Conservation (phyloP, 2,888 invertebrate genomes). For the Perdita meconis region DNA sequence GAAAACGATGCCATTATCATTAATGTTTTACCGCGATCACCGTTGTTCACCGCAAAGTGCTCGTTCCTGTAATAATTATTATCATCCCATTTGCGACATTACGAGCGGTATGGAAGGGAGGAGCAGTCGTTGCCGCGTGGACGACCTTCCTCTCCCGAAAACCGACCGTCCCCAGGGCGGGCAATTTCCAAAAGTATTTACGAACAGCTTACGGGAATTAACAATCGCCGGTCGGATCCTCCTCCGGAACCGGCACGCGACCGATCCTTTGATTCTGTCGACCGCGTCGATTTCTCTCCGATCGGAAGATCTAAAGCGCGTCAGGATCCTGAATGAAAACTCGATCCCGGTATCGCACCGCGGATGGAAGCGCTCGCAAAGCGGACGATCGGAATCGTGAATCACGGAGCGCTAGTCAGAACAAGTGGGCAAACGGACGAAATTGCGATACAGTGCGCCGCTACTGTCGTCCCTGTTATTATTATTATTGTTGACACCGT, state of each 20-base stretch:
- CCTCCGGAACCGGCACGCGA: too few species aligned
- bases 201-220: constrained; percentile 38
- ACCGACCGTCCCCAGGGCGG: neutral
- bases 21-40: constrained; percentile 69
- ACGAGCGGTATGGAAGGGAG: constrained; percentile 29
- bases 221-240: constrained; percentile 19
- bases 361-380: too few species aligned
- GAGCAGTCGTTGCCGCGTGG: neutral
- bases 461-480: constrained; percentile 3
- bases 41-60: constrained; percentile 64
- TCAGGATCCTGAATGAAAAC: too few species aligned
- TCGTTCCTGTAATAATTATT: constrained; percentile 70
- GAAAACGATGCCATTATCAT: constrained; percentile 71
- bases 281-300: neutral
- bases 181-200: constrained; percentile 37
- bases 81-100: constrained; percentile 63
- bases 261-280: neutral
- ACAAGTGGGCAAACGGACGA: too few species aligned
- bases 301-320: neutral
- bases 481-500: constrained; percentile 13
- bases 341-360: too few species aligned
- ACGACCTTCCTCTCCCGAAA: constrained; percentile 21
- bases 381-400: too few species aligned
- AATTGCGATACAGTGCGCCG: too few species aligned
- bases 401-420: neutral